These are phyloP conservation scores for Sebastes hubbsi DNA, from an alignment of 2,797 vertebrate genomes.

Conservation along the genomic window DNA sequence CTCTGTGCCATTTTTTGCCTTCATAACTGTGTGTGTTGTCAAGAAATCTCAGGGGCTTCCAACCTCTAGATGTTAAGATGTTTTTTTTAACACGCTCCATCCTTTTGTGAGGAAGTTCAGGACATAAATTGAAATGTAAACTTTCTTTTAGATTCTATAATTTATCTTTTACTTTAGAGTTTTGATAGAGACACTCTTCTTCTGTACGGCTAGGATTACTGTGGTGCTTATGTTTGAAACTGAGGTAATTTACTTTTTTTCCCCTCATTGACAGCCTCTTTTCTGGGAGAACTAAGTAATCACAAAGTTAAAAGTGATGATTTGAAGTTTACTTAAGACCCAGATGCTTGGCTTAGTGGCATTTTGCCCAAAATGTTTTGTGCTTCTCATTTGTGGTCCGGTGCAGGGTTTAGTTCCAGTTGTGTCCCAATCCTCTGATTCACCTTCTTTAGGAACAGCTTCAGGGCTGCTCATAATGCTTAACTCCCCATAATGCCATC, in stretches of 20 bases:
- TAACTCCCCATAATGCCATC: constrained; percentile 80
- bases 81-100: not conserved
- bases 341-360: constrained; percentile 80
- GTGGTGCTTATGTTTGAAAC: constrained; percentile 31
- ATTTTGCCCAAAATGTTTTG: constrained; percentile 76
- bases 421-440: constrained; percentile 84
- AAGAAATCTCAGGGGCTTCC: not conserved
- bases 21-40: not conserved
- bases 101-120: not conserved
- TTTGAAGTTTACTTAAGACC: constrained; percentile 77
- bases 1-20: not conserved
- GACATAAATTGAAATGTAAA: not conserved
- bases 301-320: constrained; percentile 74
- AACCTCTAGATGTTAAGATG: not conserved
- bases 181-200: constrained; percentile 3
- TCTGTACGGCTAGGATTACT: constrained; percentile 44
- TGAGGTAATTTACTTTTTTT: constrained; percentile 48
- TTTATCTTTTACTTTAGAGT: not conserved
- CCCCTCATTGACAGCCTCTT: constrained; percentile 43
- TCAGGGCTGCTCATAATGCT: constrained; percentile 79
- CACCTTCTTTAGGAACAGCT: constrained; percentile 83
- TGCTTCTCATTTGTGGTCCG: constrained; percentile 77
- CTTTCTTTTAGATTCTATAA: constrained; percentile 10
- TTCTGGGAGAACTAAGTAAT: constrained; percentile 63
- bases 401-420: constrained; percentile 82